Conservation (phyloP, 2,797 vertebrate species). For the Pagetopsis macropterus region DNA sequence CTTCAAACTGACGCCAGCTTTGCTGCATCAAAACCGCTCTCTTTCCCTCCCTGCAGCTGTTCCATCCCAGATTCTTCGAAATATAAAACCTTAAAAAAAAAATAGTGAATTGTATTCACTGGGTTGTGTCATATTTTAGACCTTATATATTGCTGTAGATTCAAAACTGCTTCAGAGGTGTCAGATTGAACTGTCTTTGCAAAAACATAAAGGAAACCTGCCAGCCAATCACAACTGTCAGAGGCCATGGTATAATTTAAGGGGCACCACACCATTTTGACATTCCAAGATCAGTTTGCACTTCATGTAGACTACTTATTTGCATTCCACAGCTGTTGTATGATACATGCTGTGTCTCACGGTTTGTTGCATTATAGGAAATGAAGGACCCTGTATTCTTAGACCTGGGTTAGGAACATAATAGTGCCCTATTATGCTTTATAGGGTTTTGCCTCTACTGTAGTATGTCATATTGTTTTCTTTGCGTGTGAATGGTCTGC, state of each 20-base stretch:
- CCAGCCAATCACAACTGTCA: slow-evolving; percentile 4
- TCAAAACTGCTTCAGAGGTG: not conserved
- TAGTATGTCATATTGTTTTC: no score
- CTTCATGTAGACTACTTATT: not conserved
- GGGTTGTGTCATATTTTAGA: not conserved
- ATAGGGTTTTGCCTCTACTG: no score
- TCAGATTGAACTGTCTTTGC: not conserved
- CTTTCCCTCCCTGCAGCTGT: not conserved
- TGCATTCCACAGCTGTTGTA: not conserved
- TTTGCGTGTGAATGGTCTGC: no score
- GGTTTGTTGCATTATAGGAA: not conserved
- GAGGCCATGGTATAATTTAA: not conserved
- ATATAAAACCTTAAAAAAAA: not conserved
- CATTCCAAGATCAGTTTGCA: no score
- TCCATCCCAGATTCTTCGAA: not conserved
- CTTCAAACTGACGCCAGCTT: slow-evolving; percentile 29
- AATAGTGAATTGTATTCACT: not conserved
- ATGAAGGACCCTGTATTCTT: not conserved
- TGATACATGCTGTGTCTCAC: not conserved
- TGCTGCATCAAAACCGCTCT: slow-evolving; percentile 4
- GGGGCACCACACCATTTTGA: no score
- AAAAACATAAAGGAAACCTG: not conserved
- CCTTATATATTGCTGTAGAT: not conserved
- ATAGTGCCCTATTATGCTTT: not conserved
- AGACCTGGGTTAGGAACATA: not conserved